Conservation (phyloP, 2,888 invertebrate genomes). For the Nezara viridula region DNA sequence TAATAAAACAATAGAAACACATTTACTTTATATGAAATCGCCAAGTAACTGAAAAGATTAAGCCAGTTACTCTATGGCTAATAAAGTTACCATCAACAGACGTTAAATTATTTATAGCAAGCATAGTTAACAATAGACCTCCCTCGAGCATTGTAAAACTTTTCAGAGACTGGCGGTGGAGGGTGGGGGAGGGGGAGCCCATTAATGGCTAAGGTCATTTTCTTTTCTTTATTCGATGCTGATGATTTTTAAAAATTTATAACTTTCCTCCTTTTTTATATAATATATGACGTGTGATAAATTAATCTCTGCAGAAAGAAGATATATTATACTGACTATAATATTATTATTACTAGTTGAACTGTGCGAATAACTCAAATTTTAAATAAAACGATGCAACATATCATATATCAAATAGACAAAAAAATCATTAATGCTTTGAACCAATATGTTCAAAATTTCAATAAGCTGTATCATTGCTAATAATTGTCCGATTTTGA, state of each 20-base stretch:
- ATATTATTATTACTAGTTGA: too few relatives aligned
- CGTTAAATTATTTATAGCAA: neutral
- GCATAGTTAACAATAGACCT: neutral
- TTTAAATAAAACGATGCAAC: too few relatives aligned
- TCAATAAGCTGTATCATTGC: too few relatives aligned
- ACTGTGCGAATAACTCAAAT: too few relatives aligned
- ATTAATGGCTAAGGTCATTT: neutral
- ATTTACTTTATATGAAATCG: neutral
- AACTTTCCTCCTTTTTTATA: neutral
- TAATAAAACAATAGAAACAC: neutral
- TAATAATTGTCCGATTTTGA: too few relatives aligned
- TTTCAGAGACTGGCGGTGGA: neutral
- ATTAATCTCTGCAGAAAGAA: too few relatives aligned
- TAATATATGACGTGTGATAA: too few relatives aligned
- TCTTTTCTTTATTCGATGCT: slow-evolving; percentile 1
- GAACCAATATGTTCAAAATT: too few relatives aligned
- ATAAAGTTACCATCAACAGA: neutral
- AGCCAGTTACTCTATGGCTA: neutral
- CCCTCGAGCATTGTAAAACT: neutral
- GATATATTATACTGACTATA: too few relatives aligned
- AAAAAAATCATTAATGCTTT: too few relatives aligned
- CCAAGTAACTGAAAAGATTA: neutral
- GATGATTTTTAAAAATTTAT: neutral
- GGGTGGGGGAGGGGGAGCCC: too few relatives aligned
- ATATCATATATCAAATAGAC: too few relatives aligned